phyloP scores from a whole-genome alignment of 2,888 invertebrate species.

The Gastrophysa polygoni region DNA sequence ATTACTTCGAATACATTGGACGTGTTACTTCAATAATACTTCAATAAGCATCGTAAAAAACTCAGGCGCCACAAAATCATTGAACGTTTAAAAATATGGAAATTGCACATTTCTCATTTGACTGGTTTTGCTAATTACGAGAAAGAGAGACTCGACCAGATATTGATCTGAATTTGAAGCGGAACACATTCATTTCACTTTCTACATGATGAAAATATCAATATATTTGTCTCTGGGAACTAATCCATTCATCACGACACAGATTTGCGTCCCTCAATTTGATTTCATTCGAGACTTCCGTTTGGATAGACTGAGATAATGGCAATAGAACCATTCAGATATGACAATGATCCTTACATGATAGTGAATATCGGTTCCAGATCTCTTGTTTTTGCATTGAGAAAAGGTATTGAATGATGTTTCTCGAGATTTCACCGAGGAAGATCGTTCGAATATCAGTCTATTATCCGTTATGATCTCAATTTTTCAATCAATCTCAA shows the following conservation, averaged over 20 bases:
- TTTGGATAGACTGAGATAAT: background rate
- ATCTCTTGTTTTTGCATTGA: no score
- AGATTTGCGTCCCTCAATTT: background rate
- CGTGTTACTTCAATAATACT: no score
- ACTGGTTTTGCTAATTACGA: conserved; percentile 6
- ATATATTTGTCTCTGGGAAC: background rate
- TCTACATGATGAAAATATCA: conserved; percentile 6
- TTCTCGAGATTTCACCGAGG: no score
- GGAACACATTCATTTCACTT: background rate
- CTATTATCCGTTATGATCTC: no score
- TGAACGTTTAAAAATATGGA: background rate
- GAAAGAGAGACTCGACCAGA: conserved; percentile 7
- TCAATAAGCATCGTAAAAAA: background rate
- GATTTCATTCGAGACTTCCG: background rate
- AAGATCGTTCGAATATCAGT: no score
- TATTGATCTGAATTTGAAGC: conserved; percentile 6
- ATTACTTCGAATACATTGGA: no score
- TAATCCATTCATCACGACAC: background rate
- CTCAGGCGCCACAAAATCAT: background rate
- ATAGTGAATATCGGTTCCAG: no score
- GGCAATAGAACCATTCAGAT: background rate
- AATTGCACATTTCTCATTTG: conserved; percentile 10
- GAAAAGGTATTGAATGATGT: no score
- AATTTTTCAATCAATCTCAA: no score
- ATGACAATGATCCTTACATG: no score